phyloP scores from a whole-genome alignment of 2,113 vertebrate species.

The Ceuthmochares aereus region DNA sequence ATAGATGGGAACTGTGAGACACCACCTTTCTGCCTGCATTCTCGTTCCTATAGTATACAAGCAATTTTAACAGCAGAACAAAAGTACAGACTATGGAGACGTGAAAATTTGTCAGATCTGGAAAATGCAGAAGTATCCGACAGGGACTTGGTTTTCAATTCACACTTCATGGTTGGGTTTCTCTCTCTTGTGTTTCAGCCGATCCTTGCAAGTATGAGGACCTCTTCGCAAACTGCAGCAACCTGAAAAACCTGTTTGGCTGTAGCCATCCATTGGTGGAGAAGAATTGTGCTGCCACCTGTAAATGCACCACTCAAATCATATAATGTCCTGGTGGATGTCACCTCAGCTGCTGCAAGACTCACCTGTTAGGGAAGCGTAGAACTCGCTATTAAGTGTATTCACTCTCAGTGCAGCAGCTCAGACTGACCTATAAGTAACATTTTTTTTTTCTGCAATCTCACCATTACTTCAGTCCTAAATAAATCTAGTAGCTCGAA shows the following conservation, averaged over 20 bases:
- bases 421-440: neutral
- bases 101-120: neutral
- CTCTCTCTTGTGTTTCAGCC: neutral
- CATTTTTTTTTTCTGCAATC: neutral
- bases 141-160: neutral
- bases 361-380: neutral
- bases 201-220: conserved; percentile 37
- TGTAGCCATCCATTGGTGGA: neutral
- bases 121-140: neutral
- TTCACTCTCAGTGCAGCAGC: neutral
- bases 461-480: neutral
- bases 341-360: neutral
- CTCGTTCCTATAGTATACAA: neutral
- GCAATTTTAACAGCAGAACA: neutral
- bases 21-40: neutral
- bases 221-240: neutral
- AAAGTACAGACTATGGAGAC: neutral
- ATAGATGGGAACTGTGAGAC: neutral
- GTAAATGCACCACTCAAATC: conserved; percentile 39
- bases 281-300: neutral
- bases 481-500: neutral
- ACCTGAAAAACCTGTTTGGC: neutral
- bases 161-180: neutral
- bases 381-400: neutral
- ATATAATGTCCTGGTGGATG: neutral